Conservation (phyloP, 2,888 invertebrate species). For the Matsumyia berberina region DNA sequence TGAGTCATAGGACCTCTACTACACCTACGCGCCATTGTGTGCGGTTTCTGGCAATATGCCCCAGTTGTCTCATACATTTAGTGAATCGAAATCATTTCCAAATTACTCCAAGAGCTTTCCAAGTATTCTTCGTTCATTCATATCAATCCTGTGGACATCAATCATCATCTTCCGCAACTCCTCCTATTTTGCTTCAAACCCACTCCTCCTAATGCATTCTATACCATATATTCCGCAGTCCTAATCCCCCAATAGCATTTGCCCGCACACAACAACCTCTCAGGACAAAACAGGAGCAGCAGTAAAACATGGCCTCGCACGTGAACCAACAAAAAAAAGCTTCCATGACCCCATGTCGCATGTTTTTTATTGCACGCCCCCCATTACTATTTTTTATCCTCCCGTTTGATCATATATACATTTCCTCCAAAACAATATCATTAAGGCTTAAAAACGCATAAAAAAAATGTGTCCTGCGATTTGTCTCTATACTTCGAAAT, state of each 20-base stretch:
- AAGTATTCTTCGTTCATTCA: too few species aligned
- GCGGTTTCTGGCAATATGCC: too few species aligned
- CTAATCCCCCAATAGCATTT: conserved; percentile 49
- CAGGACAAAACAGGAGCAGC: neutral
- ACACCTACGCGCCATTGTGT: too few species aligned
- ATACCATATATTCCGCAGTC: conserved; percentile 2
- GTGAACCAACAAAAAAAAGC: conserved; percentile 7
- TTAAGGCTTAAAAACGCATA: conserved; percentile 70
- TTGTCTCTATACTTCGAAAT: conserved; percentile 44
- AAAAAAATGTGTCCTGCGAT: conserved; percentile 71
- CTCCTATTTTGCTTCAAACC: neutral
- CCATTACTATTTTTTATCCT: conserved; percentile 46
- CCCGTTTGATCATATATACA: conserved; percentile 47
- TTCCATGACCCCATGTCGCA: conserved; percentile 7
- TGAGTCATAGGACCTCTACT: too few species aligned
- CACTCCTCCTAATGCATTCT: neutral
- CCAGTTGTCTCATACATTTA: too few species aligned
- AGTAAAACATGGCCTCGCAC: conserved; percentile 22
- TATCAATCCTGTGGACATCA: neutral
- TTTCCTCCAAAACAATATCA: conserved; percentile 55
- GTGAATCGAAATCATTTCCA: too few species aligned
- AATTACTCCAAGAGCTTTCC: too few species aligned
- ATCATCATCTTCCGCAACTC: neutral
- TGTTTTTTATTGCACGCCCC: conserved; percentile 11
- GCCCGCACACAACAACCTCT: conserved; percentile 5